phyloP scores from a whole-genome alignment of 2,888 invertebrate species.

The Melieria picta region DNA sequence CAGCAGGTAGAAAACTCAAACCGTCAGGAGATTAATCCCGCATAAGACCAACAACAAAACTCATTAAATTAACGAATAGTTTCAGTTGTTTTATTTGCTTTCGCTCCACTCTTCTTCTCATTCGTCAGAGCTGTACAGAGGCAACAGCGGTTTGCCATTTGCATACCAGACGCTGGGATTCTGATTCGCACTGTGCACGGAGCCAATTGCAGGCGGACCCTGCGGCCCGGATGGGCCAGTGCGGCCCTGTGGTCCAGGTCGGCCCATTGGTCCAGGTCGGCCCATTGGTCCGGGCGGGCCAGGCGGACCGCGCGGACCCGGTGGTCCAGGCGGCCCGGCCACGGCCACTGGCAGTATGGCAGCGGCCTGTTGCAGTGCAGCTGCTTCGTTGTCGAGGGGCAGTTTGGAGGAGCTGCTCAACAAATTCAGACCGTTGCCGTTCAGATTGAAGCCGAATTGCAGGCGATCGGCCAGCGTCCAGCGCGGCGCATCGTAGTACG shows the following conservation, averaged over 20 bases:
- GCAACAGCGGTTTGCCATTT: not conserved
- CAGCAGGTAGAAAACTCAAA: too few species aligned
- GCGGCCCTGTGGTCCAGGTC: constrained; percentile 36
- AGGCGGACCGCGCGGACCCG: constrained; percentile 44
- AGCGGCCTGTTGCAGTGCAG: constrained; percentile 35
- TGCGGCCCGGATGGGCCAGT: constrained; percentile 39
- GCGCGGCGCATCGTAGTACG: constrained; percentile 45
- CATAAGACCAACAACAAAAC: too few species aligned
- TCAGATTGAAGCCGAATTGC: constrained; percentile 55
- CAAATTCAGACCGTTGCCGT: constrained; percentile 49
- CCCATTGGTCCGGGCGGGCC: constrained; percentile 41
- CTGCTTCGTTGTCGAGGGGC: constrained; percentile 27
- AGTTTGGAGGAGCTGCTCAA: not conserved
- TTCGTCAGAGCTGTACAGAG: constrained; percentile 5
- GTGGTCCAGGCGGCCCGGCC: constrained; percentile 39
- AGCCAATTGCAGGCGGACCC: constrained; percentile 14
- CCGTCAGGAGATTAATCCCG: too few species aligned
- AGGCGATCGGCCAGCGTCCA: constrained; percentile 44
- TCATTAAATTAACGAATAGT: too few species aligned
- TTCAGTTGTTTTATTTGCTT: not conserved
- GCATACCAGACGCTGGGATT: constrained; percentile 27
- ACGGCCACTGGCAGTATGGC: constrained; percentile 41
- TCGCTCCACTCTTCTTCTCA: not conserved
- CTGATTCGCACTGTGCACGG: not conserved
- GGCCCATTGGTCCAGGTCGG: constrained; percentile 38